Base-by-base conservation (phyloP, 2,888 invertebrate species). In the Yponomeuta evonymella region DNA sequence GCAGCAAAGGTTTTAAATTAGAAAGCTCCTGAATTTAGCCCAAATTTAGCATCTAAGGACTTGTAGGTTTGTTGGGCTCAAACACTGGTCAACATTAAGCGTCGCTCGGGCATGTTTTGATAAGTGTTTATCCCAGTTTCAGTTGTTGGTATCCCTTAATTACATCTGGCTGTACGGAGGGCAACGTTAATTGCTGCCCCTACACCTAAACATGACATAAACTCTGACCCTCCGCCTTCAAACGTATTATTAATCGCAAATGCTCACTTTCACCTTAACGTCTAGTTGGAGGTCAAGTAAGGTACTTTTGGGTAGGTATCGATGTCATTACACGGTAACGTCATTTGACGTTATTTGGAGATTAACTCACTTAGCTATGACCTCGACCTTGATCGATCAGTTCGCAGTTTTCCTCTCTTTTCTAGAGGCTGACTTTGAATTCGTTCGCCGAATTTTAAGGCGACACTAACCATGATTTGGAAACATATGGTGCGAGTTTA, bases 101-200 rank as follows among this genome's bases (percentile, higher is more conserved):
- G 30, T 65, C 23, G 51, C 12, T 12, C 68, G 48, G 68, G 48
- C 23, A 29, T 51, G 15, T 70, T 36, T 70, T 70, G 33, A 62
- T 63, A 70, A 70, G 70, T 70, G 63, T 70, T 70, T 62, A 63
- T 63, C 43, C 63, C 30, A 30, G 48, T 23, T 23, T n/a, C 63
- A 70, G 62, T 70, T 62, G 64, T 66, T 43, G 51, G 48, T 63
- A 75, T 78, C 77, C 77, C 78, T 80, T 80, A 83, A 84, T 84
- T 85, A 70, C 70, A 62, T 67, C 23, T 82, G 81, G 78, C 77
- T 74, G 79, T 72, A 74, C 75, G 73, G 75, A 74, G 75, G 72
- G 75, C 76, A 79, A 78, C 79, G 82, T 81, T 83, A 85, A 85
- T 86, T 85, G 84, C 80, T 81, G 83, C 79, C 79, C 78, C 80